These are phyloP conservation scores for Stomatorhinus walkeri DNA, from an alignment of 2,797 vertebrate species.

Conservation along the genomic window DNA sequence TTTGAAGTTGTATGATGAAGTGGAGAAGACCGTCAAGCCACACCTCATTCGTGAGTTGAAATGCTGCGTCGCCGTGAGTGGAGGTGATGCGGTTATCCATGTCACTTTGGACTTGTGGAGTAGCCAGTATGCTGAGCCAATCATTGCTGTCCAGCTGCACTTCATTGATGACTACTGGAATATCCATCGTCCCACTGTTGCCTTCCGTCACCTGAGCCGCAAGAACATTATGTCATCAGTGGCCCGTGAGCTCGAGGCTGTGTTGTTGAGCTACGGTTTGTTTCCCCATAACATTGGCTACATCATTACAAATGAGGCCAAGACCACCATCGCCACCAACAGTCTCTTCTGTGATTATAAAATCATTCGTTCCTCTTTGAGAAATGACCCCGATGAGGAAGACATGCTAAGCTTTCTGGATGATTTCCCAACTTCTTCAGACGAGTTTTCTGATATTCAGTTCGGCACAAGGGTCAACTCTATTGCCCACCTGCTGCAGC, in stretches of 20 bases:
- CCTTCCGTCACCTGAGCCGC: slow-evolving; percentile 55
- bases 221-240: slow-evolving; percentile 41
- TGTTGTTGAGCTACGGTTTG: slow-evolving; percentile 64
- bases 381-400: slow-evolving; percentile 53
- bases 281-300: slow-evolving; percentile 60
- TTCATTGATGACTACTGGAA: slow-evolving; percentile 59
- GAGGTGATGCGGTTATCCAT: slow-evolving; percentile 46
- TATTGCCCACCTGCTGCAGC: slow-evolving; percentile 48
- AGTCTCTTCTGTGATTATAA: slow-evolving; percentile 62
- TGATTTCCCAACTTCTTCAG: slow-evolving; percentile 40
- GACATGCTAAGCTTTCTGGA: slow-evolving; percentile 55
- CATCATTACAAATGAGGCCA: slow-evolving; percentile 57
- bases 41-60: slow-evolving; percentile 62
- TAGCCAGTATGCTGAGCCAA: slow-evolving; percentile 33
- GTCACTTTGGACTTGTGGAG: slow-evolving; percentile 62
- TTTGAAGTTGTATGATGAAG: slow-evolving; percentile 58
- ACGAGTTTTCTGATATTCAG: slow-evolving; percentile 48
- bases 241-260: slow-evolving; percentile 56
- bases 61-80: slow-evolving; percentile 39
- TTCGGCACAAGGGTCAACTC: slow-evolving; percentile 51
- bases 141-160: slow-evolving; percentile 60
- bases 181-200: slow-evolving; percentile 54
- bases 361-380: slow-evolving; percentile 51
- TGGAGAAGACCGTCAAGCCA: slow-evolving; percentile 63
- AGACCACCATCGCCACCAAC: slow-evolving; percentile 49